Conservation (phyloP, 2,888 invertebrate species). For the Venusia cambrica region DNA sequence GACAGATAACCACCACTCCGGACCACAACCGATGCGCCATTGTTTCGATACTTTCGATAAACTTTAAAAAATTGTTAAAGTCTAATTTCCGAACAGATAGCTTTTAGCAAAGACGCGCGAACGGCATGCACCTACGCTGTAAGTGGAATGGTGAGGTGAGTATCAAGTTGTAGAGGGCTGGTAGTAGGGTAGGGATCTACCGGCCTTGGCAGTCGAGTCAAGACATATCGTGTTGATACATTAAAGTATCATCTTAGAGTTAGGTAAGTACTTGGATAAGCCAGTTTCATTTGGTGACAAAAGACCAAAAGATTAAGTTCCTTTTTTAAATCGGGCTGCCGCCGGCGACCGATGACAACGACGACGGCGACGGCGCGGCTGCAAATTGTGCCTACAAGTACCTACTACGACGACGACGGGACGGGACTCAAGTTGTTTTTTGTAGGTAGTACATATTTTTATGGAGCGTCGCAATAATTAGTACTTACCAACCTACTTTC, state of each 20-base stretch:
- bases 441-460: no score
- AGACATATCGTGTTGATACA: not conserved
- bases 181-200: slow-evolving; percentile 35
- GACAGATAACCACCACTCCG: slow-evolving; percentile 48
- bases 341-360: no score
- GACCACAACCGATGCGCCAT: slow-evolving; percentile 43
- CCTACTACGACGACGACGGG: no score
- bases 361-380: no score
- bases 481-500: no score
- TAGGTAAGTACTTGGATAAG: no score
- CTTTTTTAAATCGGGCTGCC: no score
- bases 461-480: no score
- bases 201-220: slow-evolving; percentile 64
- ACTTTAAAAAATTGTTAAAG: slow-evolving; percentile 12
- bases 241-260: slow-evolving; percentile 1
- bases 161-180: slow-evolving; percentile 24
- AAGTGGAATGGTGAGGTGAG: slow-evolving; percentile 18
- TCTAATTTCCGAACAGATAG: slow-evolving; percentile 1
- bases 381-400: no score
- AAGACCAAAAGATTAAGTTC: no score
- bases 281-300: no score
- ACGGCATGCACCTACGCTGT: slow-evolving; percentile 22
- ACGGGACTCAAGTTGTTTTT: no score
- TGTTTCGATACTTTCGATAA: slow-evolving; percentile 20
- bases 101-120: slow-evolving; percentile 19